These are phyloP conservation scores for Danaus plexippus DNA, from an alignment of 1,140 invertebrate species.

Conservation along the genomic window DNA sequence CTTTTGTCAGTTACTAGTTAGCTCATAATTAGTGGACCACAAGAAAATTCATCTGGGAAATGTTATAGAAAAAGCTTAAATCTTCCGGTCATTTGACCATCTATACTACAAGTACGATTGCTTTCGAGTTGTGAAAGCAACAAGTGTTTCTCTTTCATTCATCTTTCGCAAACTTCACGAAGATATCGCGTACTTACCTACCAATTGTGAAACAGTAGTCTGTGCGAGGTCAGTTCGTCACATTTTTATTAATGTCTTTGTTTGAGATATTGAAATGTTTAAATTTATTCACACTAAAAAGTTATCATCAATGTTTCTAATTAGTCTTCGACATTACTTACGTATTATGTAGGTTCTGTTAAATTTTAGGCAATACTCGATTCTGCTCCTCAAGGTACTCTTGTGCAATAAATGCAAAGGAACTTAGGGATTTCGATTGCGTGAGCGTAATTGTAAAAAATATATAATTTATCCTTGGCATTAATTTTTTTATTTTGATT, in stretches of 20 bases:
- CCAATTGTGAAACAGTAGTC: conserved; percentile 42
- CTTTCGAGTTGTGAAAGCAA: too few relatives aligned
- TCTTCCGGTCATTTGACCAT: too few relatives aligned
- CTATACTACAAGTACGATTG: too few relatives aligned
- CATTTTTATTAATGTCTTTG: conserved; percentile 19
- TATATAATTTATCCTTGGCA: conserved; percentile 10
- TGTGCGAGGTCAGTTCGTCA: conserved; percentile 32
- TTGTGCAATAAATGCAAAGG: conserved; percentile 1
- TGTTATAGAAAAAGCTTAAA: too few relatives aligned
- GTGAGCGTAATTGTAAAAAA: conserved; percentile 6
- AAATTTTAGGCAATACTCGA: too few relatives aligned
- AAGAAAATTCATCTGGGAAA: not conserved
- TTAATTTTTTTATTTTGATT: not conserved
- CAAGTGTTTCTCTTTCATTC: conserved; percentile 25
- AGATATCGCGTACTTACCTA: conserved; percentile 50
- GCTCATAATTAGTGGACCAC: conserved; percentile 8
- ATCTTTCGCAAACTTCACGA: conserved; percentile 44
- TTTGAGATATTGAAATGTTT: not conserved
- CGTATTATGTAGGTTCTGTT: too few relatives aligned
- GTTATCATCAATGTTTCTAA: too few relatives aligned
- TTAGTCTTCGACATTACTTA: too few relatives aligned
- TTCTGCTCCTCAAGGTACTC: too few relatives aligned
- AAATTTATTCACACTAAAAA: conserved; percentile 6
- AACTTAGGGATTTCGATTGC: conserved; percentile 9
- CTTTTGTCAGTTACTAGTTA: conserved; percentile 3